Conservation (phyloP, 2,888 invertebrate species). For the Acanthococcus lagerstroemiae region DNA sequence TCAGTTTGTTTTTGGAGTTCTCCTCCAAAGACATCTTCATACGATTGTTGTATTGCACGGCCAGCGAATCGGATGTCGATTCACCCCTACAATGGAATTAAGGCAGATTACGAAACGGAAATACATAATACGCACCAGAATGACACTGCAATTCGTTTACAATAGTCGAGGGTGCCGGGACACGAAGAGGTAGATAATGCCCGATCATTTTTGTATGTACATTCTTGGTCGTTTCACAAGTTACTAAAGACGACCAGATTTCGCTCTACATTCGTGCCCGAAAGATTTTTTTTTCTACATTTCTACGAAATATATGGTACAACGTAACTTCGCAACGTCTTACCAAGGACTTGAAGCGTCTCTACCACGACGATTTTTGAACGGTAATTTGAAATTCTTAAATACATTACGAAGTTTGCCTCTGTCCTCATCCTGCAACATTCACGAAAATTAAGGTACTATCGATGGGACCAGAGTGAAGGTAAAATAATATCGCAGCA, state of each 20-base stretch:
- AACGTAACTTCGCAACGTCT: too few relatives aligned
- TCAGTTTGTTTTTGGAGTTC: not conserved
- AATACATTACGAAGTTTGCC: constrained; percentile 54
- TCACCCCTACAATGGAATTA: constrained; percentile 3
- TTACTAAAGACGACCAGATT: too few relatives aligned
- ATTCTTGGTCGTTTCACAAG: too few relatives aligned
- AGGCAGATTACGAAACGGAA: not conserved
- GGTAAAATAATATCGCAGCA: too few relatives aligned
- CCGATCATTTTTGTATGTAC: too few relatives aligned
- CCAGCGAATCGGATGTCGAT: constrained; percentile 20
- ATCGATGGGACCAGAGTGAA: not conserved
- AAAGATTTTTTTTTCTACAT: too few relatives aligned
- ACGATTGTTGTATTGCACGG: constrained; percentile 13
- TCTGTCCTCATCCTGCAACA: constrained; percentile 44
- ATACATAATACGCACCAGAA: too few relatives aligned
- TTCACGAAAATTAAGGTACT: not conserved
- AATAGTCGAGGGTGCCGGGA: too few relatives aligned
- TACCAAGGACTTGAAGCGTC: constrained; percentile 38
- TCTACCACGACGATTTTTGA: constrained; percentile 53
- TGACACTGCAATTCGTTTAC: too few relatives aligned
- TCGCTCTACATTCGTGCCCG: too few relatives aligned
- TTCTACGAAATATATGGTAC: too few relatives aligned
- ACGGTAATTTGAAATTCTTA: constrained; percentile 59
- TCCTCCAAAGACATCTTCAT: constrained; percentile 1
- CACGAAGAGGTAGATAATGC: too few relatives aligned